Evolutionary conservation across 2,888 invertebrate genomes (phyloP).

Genomic region (Venustoraphidia nigricollis): DNA sequence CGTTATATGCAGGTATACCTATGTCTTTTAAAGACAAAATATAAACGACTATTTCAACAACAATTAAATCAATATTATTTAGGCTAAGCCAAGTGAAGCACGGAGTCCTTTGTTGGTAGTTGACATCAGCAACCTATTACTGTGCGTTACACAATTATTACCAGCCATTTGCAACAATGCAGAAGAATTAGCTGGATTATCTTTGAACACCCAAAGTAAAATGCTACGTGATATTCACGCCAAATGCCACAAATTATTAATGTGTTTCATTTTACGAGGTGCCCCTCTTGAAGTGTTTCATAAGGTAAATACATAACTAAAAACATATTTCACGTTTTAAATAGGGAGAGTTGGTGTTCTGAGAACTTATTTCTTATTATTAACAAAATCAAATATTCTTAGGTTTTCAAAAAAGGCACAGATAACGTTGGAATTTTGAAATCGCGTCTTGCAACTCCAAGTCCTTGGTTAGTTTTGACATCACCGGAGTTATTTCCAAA

Average conservation of each 20-base stretch:
- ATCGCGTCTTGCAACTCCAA: conserved; percentile 36
- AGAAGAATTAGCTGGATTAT: conserved; percentile 43
- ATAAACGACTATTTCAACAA: conserved; percentile 1
- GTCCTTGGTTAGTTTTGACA: conserved; percentile 56
- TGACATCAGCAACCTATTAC: conserved; percentile 60
- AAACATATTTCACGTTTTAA: too few relatives aligned
- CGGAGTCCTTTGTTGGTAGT: conserved; percentile 44
- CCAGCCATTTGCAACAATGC: conserved; percentile 51
- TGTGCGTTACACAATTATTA: conserved; percentile 58
- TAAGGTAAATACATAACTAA: conserved; percentile 37
- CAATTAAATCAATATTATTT: conserved; percentile 14
- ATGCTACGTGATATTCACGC: conserved; percentile 69
- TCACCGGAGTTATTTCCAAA: conserved; percentile 43
- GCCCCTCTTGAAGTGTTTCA: conserved; percentile 58
- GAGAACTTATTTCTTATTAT: conserved; percentile 4
- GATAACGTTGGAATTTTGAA: conserved; percentile 37
- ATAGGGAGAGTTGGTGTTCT: neutral
- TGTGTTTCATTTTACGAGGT: conserved; percentile 57
- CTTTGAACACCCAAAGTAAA: conserved; percentile 40
- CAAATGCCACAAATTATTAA: conserved; percentile 65
- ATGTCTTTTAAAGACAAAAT: neutral
- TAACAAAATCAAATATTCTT: conserved; percentile 2
- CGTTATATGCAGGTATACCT: conserved; percentile 58
- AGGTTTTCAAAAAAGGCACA: conserved; percentile 40
- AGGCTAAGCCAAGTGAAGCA: conserved; percentile 49